phyloP scores from a whole-genome alignment of 2,113 vertebrate genomes.

The Neolamprologus fasciatus region DNA sequence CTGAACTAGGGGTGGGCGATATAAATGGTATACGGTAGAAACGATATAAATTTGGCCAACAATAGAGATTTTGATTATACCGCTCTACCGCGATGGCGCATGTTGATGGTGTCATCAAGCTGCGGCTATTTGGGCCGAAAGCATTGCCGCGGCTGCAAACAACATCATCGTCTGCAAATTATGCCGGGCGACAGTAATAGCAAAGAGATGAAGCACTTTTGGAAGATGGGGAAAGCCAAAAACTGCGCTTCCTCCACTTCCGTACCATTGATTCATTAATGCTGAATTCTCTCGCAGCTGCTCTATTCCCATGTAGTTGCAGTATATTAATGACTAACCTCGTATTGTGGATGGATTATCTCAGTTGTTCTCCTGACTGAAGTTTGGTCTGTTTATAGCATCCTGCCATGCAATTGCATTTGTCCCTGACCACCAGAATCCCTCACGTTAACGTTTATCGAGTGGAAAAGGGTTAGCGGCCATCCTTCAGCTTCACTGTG shows the following conservation, averaged over 20 bases:
- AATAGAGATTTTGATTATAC: not conserved
- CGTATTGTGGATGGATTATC: too few species aligned
- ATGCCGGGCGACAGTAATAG: not conserved
- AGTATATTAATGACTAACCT: too few species aligned
- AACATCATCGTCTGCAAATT: not conserved
- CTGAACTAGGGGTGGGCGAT: not conserved
- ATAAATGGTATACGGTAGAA: fast-evolving
- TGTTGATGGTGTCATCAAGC: not conserved
- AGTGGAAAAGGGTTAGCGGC: fast-evolving
- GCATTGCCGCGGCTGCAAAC: not conserved
- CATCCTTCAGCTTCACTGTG: not conserved
- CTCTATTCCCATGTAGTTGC: too few species aligned
- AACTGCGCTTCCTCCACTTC: too few species aligned
- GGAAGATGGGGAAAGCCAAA: not conserved
- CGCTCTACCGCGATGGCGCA: fast-evolving
- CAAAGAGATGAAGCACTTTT: not conserved
- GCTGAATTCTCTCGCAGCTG: too few species aligned
- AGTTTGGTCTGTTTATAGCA: fast-evolving
- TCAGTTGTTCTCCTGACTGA: too few species aligned
- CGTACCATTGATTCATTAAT: too few species aligned
- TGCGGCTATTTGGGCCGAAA: not conserved
- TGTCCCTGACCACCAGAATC: fast-evolving
- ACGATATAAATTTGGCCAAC: not conserved
- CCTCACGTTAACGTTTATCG: fast-evolving
- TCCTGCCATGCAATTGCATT: too few species aligned